Evolutionary conservation across 2,888 invertebrate species (phyloP).

Genomic region (Nephrotoma flavescens): DNA sequence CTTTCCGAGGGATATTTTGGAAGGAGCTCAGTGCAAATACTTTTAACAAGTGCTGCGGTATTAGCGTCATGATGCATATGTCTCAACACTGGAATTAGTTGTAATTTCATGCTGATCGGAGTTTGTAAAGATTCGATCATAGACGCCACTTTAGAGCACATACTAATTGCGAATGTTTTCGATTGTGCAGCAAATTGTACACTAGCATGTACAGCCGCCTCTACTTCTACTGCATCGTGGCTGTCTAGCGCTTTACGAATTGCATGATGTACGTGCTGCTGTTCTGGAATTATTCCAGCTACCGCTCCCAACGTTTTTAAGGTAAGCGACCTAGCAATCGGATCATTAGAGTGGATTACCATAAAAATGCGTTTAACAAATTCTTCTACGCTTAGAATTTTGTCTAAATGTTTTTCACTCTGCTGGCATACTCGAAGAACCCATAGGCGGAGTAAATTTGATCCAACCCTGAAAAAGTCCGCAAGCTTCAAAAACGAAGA

Average conservation of each 20-base stretch:
- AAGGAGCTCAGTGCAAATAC: conserved; percentile 55
- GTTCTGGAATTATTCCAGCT: conserved; percentile 83
- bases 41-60: conserved; percentile 49
- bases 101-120: conserved; percentile 80
- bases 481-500: conserved; percentile 88
- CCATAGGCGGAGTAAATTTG: conserved; percentile 84
- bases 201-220: conserved; percentile 91
- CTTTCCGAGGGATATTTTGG: conserved; percentile 65
- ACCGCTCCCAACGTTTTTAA: conserved; percentile 81
- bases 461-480: conserved; percentile 76
- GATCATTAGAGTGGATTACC: conserved; percentile 94
- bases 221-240: conserved; percentile 88
- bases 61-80: conserved; percentile 79
- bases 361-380: conserved; percentile 79
- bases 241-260: conserved; percentile 85
- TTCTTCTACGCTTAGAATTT: conserved; percentile 90
- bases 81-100: conserved; percentile 77
- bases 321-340: conserved; percentile 83
- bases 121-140: conserved; percentile 91
- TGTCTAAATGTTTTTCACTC: conserved; percentile 90
- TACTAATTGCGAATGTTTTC: conserved; percentile 86
- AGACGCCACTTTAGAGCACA: conserved; percentile 88
- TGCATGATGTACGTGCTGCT: conserved; percentile 90
- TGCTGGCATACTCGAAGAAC: conserved; percentile 87
- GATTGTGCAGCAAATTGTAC: conserved; percentile 90